phyloP scores from a whole-genome alignment of 2,797 vertebrate genomes.

The Chromis chromis region DNA sequence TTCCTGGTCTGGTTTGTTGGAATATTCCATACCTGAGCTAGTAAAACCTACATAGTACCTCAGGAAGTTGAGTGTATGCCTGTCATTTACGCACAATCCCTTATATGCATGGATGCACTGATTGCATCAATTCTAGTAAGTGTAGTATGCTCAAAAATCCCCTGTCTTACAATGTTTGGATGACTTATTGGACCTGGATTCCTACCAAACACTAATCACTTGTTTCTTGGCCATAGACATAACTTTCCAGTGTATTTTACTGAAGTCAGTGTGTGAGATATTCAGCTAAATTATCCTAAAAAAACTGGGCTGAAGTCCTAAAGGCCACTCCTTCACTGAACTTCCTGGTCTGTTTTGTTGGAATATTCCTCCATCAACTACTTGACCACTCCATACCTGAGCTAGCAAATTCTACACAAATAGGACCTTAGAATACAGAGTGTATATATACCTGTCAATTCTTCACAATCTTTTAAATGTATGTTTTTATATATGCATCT shows the following conservation, averaged over 20 bases:
- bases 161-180: not conserved
- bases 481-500: too few species aligned
- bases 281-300: not conserved
- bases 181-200: not conserved
- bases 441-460: too few species aligned
- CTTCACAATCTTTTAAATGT: too few species aligned
- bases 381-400: not conserved
- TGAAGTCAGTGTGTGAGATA: conserved; percentile 1
- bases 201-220: conserved; percentile 1
- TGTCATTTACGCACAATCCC: not conserved
- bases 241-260: not conserved
- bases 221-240: not conserved
- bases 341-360: too few species aligned
- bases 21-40: conserved; percentile 4
- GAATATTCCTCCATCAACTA: not conserved
- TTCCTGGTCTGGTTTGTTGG: conserved; percentile 46
- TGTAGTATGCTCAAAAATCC: not conserved
- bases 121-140: not conserved
- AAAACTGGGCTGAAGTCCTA: too few species aligned
- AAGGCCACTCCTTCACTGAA: too few species aligned
- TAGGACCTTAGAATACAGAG: not conserved
- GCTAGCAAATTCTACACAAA: not conserved
- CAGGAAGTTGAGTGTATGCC: not conserved
- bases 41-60: not conserved
- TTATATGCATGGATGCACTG: not conserved